Conservation (phyloP, 2,113 vertebrate genomes). For the Nerophis ophidion region DNA sequence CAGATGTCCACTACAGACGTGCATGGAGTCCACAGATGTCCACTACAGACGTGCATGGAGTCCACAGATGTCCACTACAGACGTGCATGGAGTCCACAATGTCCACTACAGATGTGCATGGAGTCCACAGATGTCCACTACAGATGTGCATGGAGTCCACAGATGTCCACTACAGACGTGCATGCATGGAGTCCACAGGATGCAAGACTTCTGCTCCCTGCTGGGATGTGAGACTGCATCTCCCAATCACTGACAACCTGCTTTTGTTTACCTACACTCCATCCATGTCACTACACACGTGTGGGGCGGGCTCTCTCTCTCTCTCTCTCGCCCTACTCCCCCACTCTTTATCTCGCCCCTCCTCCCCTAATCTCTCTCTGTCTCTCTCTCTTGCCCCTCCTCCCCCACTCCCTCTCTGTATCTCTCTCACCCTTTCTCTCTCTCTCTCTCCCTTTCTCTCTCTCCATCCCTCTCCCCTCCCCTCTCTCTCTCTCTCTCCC, state of each 20-base stretch:
- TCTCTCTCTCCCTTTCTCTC: too few species aligned
- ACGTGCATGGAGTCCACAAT: background rate
- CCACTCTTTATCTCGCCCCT: too few species aligned
- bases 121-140: background rate
- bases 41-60: too few species aligned
- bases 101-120: background rate
- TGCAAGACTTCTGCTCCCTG: too few species aligned
- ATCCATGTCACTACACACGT: slow-evolving; percentile 51
- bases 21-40: background rate
- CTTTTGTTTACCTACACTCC: slow-evolving; percentile 68
- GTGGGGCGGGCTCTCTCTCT: slow-evolving; percentile 6
- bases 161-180: background rate
- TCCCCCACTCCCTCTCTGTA: too few species aligned
- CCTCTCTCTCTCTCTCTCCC: too few species aligned
- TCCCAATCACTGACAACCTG: slow-evolving; percentile 58
- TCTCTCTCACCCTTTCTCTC: too few species aligned
- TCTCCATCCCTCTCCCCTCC: too few species aligned
- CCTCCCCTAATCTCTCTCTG: too few species aligned
- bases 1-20: background rate
- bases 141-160: background rate
- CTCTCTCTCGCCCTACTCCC: background rate
- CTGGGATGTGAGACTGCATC: slow-evolving; percentile 29
- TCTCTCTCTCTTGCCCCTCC: background rate
- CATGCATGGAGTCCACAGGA: background rate
- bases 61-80: background rate